These are phyloP conservation scores for Agrypnus murinus DNA, from an alignment of 2,888 invertebrate species.

Conservation along the genomic window DNA sequence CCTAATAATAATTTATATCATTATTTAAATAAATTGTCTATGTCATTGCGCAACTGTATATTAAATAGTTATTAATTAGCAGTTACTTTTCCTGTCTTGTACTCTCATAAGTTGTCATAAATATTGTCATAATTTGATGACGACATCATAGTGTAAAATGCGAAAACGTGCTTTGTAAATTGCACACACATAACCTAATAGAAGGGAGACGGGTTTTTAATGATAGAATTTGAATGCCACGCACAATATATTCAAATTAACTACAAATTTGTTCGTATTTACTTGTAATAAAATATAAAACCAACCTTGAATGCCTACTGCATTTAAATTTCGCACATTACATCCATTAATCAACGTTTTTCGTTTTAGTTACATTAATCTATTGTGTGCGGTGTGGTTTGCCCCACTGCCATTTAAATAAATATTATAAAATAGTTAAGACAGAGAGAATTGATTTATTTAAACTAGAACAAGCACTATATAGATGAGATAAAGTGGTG, in stretches of 20 bases:
- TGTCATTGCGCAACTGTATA: constrained; percentile 19
- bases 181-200: constrained; percentile 17
- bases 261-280: constrained; percentile 30
- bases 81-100: background rate
- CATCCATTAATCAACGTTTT: background rate
- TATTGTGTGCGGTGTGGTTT: too few relatives aligned
- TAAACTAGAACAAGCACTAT: constrained; percentile 8
- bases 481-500: constrained; percentile 10
- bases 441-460: background rate
- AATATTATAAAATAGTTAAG: background rate
- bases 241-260: constrained; percentile 30
- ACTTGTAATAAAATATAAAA: constrained; percentile 21
- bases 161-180: constrained; percentile 26
- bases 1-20: constrained; percentile 7
- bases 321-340: constrained; percentile 23
- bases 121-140: constrained; percentile 27
- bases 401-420: constrained; percentile 6
- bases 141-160: constrained; percentile 9
- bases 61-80: constrained; percentile 21
- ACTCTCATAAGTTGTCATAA: constrained; percentile 14
- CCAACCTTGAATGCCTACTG: constrained; percentile 31
- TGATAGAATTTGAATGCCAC: constrained; percentile 8
- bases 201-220: constrained; percentile 25
- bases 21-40: constrained; percentile 12
- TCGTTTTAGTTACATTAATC: background rate